A percentile compares a stretch with the other conserved stretches of the same genome.
phyloP scores from a whole-genome alignment of 1,140 invertebrate species.

The Gerris buenoi region DNA sequence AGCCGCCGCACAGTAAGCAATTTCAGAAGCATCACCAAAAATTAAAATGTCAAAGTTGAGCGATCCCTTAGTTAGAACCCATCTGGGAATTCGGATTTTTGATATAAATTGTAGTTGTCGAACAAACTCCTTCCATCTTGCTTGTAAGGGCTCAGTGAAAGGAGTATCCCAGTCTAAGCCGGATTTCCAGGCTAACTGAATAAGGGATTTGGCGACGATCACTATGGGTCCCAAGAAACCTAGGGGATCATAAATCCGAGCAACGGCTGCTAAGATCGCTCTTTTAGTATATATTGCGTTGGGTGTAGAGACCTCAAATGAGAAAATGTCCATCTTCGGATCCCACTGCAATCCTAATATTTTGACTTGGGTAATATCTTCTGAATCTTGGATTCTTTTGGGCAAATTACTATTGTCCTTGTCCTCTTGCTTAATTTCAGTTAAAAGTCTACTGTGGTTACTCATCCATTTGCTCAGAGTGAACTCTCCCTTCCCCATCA shows the following conservation, averaged over 20 bases:
- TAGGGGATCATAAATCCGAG: conserved; percentile 6
- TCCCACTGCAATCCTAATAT: not conserved
- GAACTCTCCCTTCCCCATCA: conserved; percentile 17
- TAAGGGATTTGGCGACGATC: conserved; percentile 1
- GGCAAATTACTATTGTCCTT: too few species aligned
- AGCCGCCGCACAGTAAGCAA: too few species aligned
- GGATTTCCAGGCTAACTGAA: conserved; percentile 1
- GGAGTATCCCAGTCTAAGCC: not conserved
- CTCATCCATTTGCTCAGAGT: conserved; percentile 19
- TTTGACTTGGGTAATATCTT: conserved; percentile 9
- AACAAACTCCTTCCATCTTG: not conserved
- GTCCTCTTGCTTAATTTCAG: too few species aligned
- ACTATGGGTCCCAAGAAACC: not conserved
- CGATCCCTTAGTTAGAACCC: too few species aligned
- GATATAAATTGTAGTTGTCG: not conserved
- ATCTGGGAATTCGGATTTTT: not conserved
- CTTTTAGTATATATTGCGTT: conserved; percentile 1
- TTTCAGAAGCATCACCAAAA: too few species aligned
- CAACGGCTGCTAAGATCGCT: not conserved
- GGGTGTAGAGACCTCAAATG: not conserved
- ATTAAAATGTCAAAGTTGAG: too few species aligned
- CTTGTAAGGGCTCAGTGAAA: not conserved
- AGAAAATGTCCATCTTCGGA: too few species aligned
- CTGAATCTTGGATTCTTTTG: too few species aligned
- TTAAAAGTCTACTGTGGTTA: too few species aligned